Evolutionary conservation across 2,113 vertebrate species (phyloP).

Genomic region (Chlorodrepanis virens): DNA sequence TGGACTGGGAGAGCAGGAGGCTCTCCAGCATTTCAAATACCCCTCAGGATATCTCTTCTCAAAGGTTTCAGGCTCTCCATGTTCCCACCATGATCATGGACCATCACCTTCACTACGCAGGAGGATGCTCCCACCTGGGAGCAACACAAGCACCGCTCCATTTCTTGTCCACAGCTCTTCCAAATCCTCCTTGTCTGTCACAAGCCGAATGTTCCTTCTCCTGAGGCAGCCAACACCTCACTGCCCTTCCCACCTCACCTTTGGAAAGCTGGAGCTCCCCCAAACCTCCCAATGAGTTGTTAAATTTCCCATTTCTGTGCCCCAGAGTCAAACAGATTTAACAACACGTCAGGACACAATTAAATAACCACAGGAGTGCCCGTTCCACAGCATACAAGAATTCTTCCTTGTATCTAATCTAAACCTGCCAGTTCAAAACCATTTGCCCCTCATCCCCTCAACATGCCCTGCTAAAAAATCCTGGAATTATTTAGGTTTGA

Average conservation of each 20-base stretch:
- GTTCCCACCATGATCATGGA: not conserved
- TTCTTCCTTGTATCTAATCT: not conserved
- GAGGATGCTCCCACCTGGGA: not conserved
- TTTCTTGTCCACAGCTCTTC: not conserved
- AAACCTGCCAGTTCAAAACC: not conserved
- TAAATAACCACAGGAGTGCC: not conserved
- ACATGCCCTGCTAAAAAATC: not conserved
- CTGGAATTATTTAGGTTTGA: not conserved
- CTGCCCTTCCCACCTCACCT: not conserved
- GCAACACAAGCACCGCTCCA: not conserved
- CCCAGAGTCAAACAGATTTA: not conserved
- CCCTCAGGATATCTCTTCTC: rapidly evolving
- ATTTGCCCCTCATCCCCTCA: not conserved
- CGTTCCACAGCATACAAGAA: not conserved
- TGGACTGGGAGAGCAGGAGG: not conserved
- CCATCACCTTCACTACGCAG: not conserved
- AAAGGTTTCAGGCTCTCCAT: not conserved
- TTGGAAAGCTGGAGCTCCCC: not conserved
- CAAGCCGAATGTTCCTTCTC: not conserved
- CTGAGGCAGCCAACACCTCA: not conserved
- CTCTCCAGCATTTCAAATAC: not conserved
- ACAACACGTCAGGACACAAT: not conserved
- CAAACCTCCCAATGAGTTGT: not conserved
- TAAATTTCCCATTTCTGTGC: not conserved
- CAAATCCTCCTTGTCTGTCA: not conserved